These are phyloP conservation scores for Uloborus plumipes DNA, from an alignment of 2,888 invertebrate species.

Conservation along the genomic window DNA sequence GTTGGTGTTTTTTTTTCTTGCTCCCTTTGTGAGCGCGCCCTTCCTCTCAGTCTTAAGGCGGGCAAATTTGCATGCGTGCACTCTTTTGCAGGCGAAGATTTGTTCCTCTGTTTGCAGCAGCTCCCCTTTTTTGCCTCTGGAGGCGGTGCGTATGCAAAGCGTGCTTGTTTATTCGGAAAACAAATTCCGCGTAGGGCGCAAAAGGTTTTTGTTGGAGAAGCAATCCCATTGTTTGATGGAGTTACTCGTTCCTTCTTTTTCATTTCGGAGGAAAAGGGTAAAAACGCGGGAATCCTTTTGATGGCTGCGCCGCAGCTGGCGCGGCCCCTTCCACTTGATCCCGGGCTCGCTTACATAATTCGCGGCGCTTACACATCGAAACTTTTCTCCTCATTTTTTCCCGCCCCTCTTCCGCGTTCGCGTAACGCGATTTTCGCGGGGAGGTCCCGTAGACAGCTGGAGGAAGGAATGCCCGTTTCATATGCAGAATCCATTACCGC, in stretches of 20 bases:
- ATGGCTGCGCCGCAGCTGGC: slow-evolving; percentile 52
- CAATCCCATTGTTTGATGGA: slow-evolving; percentile 58
- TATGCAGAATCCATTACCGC: slow-evolving; percentile 64
- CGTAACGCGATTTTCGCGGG: slow-evolving; percentile 51
- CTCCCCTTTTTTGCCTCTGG: not conserved
- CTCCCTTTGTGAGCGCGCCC: not conserved
- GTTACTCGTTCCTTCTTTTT: slow-evolving; percentile 1
- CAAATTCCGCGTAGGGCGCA: slow-evolving; percentile 25
- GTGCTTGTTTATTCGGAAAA: slow-evolving; percentile 50
- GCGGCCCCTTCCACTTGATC: slow-evolving; percentile 54
- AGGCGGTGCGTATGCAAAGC: slow-evolving; percentile 38
- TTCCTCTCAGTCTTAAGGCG: slow-evolving; percentile 30
- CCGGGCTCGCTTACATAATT: slow-evolving; percentile 63
- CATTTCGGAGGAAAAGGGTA: slow-evolving; percentile 46
- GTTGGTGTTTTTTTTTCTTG: slow-evolving; percentile 5
- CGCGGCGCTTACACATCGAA: slow-evolving; percentile 54
- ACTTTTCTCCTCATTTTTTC: slow-evolving; percentile 42
- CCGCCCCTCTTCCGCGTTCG: slow-evolving; percentile 42
- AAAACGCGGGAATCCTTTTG: slow-evolving; percentile 59
- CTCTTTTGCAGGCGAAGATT: not conserved
- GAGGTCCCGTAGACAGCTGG: not conserved
- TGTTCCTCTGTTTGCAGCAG: slow-evolving; percentile 15
- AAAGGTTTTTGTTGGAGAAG: slow-evolving; percentile 42
- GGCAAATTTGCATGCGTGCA: slow-evolving; percentile 48
- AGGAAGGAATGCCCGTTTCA: slow-evolving; percentile 60